Evolutionary conservation across 53 echinoderm and acorn worm genomes (phyloP), one percentile per base, ranked within the genome.

Genomic region (Arbacia lixula): DNA sequence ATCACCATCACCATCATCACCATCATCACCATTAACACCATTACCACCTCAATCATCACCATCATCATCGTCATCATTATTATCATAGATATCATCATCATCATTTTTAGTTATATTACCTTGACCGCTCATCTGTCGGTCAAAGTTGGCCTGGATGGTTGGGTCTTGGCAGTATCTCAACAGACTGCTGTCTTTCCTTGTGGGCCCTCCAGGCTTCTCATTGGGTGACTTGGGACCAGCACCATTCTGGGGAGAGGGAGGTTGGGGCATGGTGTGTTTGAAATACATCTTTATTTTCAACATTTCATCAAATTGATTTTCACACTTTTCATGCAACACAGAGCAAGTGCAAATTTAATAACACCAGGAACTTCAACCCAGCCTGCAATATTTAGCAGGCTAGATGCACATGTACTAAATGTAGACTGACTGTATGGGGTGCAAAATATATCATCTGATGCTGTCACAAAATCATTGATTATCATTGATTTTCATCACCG

Each of bases 101-200:
- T 42, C 66, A 64, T 41, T 33, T 8, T 27, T 64, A 66, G 38
- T 53, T 12, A 5, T 35, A 64, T 83, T 65, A 77, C 77, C 57
- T 20, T 10, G 57, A 16, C 12, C 57, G 52, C 91, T 93, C 21
- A 54, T 66, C 50, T 96, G 96, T 37, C 96, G 89, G 38, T 91
- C 93, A 35, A 87, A 84, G 35, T 93, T 68, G 24, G 29, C 84
- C 21, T 85, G 67, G 14, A 69, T 53, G 17, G 88, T 76, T 0
- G 96, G 96, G 36, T 96, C 96, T 21, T 89, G 93, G 40, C 91
- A 89, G 54, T 96, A 96, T 2, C 96, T 85, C 27, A 64, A 49
- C 37, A 96, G 63, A 37, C 89, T 91, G 71, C 93, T 93, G 40
- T 96, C 93, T 32, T 91, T 93, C 11, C 91, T 63, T 29, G 78